A percentile compares a stretch with the other conserved stretches of the same genome.
phyloP scores from a whole-genome alignment of 2,113 vertebrate genomes.

The Chlorocebus sabaeus region DNA sequence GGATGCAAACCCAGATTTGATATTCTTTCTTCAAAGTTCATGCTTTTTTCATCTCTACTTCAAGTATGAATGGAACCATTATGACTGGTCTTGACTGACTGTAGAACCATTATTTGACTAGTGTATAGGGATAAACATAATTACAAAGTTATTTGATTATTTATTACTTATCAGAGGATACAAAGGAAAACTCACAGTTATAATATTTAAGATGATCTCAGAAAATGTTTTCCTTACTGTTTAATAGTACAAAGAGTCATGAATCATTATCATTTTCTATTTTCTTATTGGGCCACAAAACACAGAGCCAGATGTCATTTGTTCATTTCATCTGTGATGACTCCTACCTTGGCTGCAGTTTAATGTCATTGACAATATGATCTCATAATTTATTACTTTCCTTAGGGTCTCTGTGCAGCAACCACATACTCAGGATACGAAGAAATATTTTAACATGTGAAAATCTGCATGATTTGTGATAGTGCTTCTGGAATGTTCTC shows the following conservation, averaged over 20 bases:
- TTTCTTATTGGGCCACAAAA: background rate
- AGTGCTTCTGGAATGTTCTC: background rate
- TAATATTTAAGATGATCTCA: background rate
- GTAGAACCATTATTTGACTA: background rate
- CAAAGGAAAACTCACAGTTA: background rate
- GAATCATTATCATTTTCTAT: background rate
- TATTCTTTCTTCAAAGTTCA: background rate
- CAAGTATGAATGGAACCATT: background rate
- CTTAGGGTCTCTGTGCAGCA: background rate
- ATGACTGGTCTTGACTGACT: background rate
- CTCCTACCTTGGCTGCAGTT: background rate
- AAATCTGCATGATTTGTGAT: background rate
- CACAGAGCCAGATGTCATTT: background rate
- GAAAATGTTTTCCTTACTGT: background rate
- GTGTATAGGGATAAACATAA: background rate
- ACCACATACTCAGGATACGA: background rate
- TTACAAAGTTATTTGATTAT: background rate
- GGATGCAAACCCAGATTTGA: background rate
- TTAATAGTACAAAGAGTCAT: background rate
- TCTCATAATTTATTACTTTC: background rate
- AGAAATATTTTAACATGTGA: background rate
- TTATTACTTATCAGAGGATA: background rate
- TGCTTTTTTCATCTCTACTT: background rate
- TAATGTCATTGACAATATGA: background rate
- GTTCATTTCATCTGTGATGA: conserved; percentile 3